phyloP scores from a whole-genome alignment of 2,113 vertebrate species.

The Nerophis lumbriciformis region DNA sequence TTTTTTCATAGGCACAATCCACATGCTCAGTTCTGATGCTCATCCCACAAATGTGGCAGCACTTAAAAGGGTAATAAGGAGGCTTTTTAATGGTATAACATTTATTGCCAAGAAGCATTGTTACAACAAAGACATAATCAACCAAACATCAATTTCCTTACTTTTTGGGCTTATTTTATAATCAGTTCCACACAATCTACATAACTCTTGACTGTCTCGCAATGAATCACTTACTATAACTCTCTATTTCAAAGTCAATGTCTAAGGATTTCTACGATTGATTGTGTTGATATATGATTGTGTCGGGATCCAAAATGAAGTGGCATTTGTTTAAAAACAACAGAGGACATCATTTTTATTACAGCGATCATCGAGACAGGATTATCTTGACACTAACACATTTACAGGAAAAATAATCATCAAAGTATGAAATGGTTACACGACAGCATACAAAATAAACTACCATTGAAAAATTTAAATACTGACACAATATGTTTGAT shows the following conservation, averaged over 20 bases:
- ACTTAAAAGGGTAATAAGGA: too few relatives aligned
- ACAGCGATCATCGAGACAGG: conserved; percentile 56
- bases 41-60: too few relatives aligned
- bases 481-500: conserved; percentile 63
- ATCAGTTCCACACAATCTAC: neutral
- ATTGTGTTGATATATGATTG: conserved; percentile 7
- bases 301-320: conserved; percentile 29
- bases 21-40: too few relatives aligned
- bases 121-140: too few relatives aligned
- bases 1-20: too few relatives aligned
- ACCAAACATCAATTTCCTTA: too few relatives aligned
- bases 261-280: neutral
- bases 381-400: conserved; percentile 59
- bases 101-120: too few relatives aligned
- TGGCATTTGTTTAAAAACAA: conserved; percentile 39
- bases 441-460: conserved; percentile 60
- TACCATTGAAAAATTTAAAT: conserved; percentile 68
- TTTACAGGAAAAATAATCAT: conserved; percentile 35
- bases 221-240: neutral
- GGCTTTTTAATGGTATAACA: too few relatives aligned
- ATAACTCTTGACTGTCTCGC: neutral
- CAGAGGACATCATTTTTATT: conserved; percentile 58
- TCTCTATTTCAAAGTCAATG: neutral
- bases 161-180: neutral
- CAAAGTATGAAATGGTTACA: conserved; percentile 65